Conservation (phyloP, 2,888 invertebrate genomes). For the Beris chalybata region DNA sequence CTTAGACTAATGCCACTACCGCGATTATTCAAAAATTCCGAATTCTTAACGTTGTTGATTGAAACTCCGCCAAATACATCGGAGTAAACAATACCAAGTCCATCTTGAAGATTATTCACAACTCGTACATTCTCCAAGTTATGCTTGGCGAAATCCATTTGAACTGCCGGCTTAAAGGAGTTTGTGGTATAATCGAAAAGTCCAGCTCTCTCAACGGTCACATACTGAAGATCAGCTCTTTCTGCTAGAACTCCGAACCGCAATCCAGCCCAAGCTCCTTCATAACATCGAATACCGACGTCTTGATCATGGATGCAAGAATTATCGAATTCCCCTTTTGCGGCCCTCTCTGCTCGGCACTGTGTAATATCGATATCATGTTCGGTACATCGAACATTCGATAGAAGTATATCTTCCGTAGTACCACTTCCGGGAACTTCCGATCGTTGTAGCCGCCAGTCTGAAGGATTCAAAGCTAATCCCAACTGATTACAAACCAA, state of each 20-base stretch:
- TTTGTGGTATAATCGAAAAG: slow-evolving; percentile 90
- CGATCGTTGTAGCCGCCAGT: slow-evolving; percentile 82
- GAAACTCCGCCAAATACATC: slow-evolving; percentile 87
- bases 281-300: slow-evolving; percentile 86
- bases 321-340: slow-evolving; percentile 75
- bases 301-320: slow-evolving; percentile 85
- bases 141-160: slow-evolving; percentile 83
- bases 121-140: slow-evolving; percentile 80
- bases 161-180: slow-evolving; percentile 83
- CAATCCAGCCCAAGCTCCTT: slow-evolving; percentile 92
- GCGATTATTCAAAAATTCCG: slow-evolving; percentile 79
- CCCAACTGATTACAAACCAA: slow-evolving; percentile 95
- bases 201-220: slow-evolving; percentile 90
- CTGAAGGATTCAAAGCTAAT: slow-evolving; percentile 85
- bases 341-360: slow-evolving; percentile 75
- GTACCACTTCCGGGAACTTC: slow-evolving; percentile 80
- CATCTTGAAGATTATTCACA: slow-evolving; percentile 86
- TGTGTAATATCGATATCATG: slow-evolving; percentile 87
- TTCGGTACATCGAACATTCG: slow-evolving; percentile 88
- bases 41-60: slow-evolving; percentile 79
- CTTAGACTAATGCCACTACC: slow-evolving; percentile 90
- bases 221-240: slow-evolving; percentile 81
- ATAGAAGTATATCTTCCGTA: slow-evolving; percentile 74
- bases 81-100: slow-evolving; percentile 90
- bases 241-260: slow-evolving; percentile 87